Percentiles rank a stretch among this genome's conserved stretches.
These are phyloP conservation scores for Xylota segnis DNA, from an alignment of 2,888 invertebrate species.

Conservation along the genomic window DNA sequence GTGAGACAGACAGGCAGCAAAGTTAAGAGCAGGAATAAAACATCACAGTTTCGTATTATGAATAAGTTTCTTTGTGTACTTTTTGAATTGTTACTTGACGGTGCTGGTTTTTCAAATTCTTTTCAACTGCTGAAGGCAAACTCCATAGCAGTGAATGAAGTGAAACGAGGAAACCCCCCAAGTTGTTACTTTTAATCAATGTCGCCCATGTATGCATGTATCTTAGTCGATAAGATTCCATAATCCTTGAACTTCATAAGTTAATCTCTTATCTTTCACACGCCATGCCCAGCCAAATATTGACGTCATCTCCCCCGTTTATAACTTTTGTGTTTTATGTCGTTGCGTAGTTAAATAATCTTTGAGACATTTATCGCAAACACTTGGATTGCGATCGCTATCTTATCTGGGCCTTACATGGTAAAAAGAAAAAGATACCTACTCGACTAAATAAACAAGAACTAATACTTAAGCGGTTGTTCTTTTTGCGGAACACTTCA, in stretches of 20 bases:
- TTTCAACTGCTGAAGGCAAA: no score
- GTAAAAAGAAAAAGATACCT: background rate
- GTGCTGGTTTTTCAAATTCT: no score
- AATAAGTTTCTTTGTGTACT: no score
- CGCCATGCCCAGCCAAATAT: background rate
- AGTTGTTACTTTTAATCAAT: background rate
- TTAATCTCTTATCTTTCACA: background rate
- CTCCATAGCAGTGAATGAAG: no score
- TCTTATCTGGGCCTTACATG: conserved; percentile 48
- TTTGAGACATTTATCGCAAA: conserved; percentile 4
- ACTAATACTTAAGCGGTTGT: background rate
- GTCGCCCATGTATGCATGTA: background rate
- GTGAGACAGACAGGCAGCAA: no score
- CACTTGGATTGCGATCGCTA: conserved; percentile 36
- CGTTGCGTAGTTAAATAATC: background rate
- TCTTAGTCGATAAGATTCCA: background rate
- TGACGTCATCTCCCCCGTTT: conserved; percentile 30
- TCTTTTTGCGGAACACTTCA: conserved; percentile 1
- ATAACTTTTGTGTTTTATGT: conserved; percentile 3
- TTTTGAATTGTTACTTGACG: no score
- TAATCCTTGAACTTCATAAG: conserved; percentile 10
- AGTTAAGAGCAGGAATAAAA: no score
- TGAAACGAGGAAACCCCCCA: no score
- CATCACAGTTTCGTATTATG: no score
- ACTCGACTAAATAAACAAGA: conserved; percentile 1